Evolutionary conservation across 2,113 vertebrate species (phyloP), one percentile per base, ranked within the genome.

Genomic region (Gopherus flavomarginatus): DNA sequence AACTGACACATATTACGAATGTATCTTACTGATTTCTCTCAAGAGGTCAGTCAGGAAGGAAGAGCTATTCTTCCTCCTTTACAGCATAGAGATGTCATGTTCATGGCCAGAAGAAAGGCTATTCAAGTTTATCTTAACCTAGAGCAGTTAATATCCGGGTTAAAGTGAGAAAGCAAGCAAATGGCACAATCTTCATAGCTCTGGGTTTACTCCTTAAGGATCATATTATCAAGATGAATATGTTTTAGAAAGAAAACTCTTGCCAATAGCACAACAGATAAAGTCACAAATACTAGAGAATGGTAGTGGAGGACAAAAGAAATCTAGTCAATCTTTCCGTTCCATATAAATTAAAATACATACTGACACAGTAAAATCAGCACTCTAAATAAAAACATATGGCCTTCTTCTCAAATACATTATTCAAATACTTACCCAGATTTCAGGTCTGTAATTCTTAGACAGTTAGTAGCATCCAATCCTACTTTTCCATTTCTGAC

Each of bases 371-470:
- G 38, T 19, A 86, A 96, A 97, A 86, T 38, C 50, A 53, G 21
- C 31, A 59, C 24, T 31, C 52, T 53, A 59, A 92, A 31, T 44
- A 86, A 83, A 92, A 44, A 57, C 52, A 81, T 26, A 56, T 86
- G 2, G 17, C 62, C 14, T 31, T 89, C 49, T 90, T 96, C 90
- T 52, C 38, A 6, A 47, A 90, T 29, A 44, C 93, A 59, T 52
- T 87, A 69, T 85, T 95, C 65, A 82, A 44, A 65, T 93, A 97
- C 99, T 98, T 97, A 99, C 99, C 99, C 99, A 56, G 99, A 99
- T 97, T 99, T 99, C 94, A 99, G 98, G 98, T 99, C 99, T 72
- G 99, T 99, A 97, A 99, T 99, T 89, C 99, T 98, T 93, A 99
- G 99, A 97, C 98, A 99, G 97, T 99, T 99, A 4, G 99, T 99